A percentile compares a stretch with the other conserved stretches of the same genome.
phyloP scores from a whole-genome alignment of 2,888 invertebrate genomes.

The Sialis fuliginosa region DNA sequence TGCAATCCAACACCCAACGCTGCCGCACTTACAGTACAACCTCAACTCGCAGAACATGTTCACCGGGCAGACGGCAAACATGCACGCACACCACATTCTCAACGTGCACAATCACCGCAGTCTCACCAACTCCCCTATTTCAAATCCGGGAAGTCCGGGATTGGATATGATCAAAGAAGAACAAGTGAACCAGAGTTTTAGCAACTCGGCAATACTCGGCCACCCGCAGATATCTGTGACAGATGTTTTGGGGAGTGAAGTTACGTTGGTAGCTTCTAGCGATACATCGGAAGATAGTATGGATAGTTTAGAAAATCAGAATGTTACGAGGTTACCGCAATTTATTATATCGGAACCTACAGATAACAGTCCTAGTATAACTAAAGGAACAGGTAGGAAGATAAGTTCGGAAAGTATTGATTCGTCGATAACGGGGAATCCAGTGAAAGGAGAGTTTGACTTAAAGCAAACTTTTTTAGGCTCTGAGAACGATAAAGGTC shows the following conservation, averaged over 20 bases:
- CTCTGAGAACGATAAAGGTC: conserved; percentile 7
- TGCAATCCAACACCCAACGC: background rate
- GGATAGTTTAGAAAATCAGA: conserved; percentile 44
- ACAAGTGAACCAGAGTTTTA: conserved; percentile 31
- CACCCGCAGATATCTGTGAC: conserved; percentile 85
- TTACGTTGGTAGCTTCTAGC: conserved; percentile 54
- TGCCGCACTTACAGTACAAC: conserved; percentile 16
- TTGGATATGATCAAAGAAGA: conserved; percentile 67
- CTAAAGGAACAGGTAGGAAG: conserved; percentile 49
- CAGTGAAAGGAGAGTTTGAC: background rate
- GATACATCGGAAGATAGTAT: conserved; percentile 58
- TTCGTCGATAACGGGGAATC: background rate
- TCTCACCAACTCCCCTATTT: conserved; percentile 40
- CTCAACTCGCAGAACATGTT: conserved; percentile 11
- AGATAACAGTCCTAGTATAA: conserved; percentile 63
- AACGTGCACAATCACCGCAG: conserved; percentile 33
- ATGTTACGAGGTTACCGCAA: conserved; percentile 30
- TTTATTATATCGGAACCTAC: conserved; percentile 58
- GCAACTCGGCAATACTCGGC: conserved; percentile 4
- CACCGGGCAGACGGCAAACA: conserved; percentile 10
- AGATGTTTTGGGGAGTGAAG: conserved; percentile 74
- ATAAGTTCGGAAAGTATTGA: conserved; percentile 4
- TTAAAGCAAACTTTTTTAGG: background rate
- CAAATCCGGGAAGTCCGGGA: conserved; percentile 44
- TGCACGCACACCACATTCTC: conserved; percentile 22